Percentiles rank a stretch among this genome's conserved stretches.
Conservation (phyloP, 2,888 invertebrate species). For the Euplexia lucipara region DNA sequence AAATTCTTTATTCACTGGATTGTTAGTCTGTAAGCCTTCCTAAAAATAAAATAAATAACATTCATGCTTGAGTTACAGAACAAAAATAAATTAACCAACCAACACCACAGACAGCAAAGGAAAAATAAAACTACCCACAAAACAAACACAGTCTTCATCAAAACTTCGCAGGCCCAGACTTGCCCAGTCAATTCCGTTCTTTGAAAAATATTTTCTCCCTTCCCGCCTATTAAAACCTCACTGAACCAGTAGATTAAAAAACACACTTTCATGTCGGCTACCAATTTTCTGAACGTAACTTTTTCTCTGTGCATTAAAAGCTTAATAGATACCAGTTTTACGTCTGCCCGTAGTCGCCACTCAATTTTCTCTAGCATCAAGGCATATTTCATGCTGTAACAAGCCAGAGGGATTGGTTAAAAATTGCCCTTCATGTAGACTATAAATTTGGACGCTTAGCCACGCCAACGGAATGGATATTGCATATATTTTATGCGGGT, state of each 20-base stretch:
- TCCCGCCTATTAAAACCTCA: constrained; percentile 32
- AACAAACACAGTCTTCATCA: constrained; percentile 36
- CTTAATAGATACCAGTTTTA: constrained; percentile 56
- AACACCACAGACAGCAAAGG: background rate
- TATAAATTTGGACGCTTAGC: constrained; percentile 77
- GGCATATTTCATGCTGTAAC: constrained; percentile 71
- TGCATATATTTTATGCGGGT: constrained; percentile 63
- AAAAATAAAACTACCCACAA: constrained; percentile 1
- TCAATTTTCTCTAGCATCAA: constrained; percentile 65
- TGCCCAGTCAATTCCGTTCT: constrained; percentile 37
- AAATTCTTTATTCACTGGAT: too few relatives aligned
- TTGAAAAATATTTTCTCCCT: constrained; percentile 50
- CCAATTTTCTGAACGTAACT: constrained; percentile 50
- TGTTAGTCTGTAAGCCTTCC: too few relatives aligned
- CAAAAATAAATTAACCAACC: background rate
- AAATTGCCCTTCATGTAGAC: constrained; percentile 82
- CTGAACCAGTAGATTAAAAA: constrained; percentile 46
- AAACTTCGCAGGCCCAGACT: constrained; percentile 41
- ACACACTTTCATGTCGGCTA: constrained; percentile 43
- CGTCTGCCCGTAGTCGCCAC: constrained; percentile 56
- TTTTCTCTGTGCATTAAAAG: constrained; percentile 49
- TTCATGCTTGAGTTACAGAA: too few relatives aligned
- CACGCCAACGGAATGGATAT: constrained; percentile 64
- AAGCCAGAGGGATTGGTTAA: constrained; percentile 82
- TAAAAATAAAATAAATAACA: too few relatives aligned